Evolutionary conservation across 2,888 invertebrate species (phyloP), one percentile per base, ranked within the genome.

Genomic region (Erynnis tages): DNA sequence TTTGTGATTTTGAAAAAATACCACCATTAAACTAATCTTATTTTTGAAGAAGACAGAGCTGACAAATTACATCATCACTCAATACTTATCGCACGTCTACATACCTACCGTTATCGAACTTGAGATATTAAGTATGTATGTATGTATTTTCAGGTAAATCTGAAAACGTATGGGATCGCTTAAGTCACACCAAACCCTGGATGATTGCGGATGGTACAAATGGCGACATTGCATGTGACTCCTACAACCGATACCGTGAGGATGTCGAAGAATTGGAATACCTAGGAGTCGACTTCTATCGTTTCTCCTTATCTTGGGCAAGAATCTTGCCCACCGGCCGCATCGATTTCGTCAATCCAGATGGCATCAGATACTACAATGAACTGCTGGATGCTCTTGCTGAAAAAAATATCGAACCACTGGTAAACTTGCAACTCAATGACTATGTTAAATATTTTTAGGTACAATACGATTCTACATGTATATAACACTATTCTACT

Each of bases 141-240:
- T 6, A n/a, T n/a, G n/a, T 23, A 11, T 16, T 64, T 67, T 8
- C 60, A 93, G 93, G 92, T 14, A 93, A 93, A 76, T 89, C 91
- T 0, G 91, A 91, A 76, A 94, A 91, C 77, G 90, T 92, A 8
- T 93, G 92, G 92, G 93, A 93, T 65, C 80, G 79, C 17, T 78
- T 90, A 54, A 77, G 82, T 0, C 91, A 91, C 65, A 84, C 86
- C 0, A 77, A 79, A 16, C 91, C 92, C 0, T 92, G 93, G 53
- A 88, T 91, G 76, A 91, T 94, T 23, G 89, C 75, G 0, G 92
- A 93, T 55, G 78, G 84, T 1, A 89, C 91, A 1, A 93, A 91
- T 53, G 94, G 93, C 0, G 93, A 94, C 63, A 69, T 93, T 1
- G 93, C 94, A 0, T 92, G 93, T 57, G 93, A 94, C 74, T 93